Conservation (phyloP, 92 coral and sea anemone genomes). For the Zoanthus sociatus region DNA sequence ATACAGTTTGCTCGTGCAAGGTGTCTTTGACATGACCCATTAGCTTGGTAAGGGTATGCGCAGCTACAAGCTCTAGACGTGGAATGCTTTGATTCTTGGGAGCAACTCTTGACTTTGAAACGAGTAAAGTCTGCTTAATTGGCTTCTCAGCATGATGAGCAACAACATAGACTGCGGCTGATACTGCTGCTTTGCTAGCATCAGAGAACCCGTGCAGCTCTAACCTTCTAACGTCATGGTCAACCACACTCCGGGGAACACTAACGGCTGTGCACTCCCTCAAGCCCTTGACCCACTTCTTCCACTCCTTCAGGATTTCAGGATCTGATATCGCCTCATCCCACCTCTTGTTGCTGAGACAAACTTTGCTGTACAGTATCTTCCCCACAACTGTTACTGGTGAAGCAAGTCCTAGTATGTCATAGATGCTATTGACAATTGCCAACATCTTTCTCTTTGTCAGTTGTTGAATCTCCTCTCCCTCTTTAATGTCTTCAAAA, state of each 20-base stretch:
- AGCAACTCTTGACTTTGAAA: slow-evolving; percentile 67
- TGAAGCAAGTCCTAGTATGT: slow-evolving; percentile 4
- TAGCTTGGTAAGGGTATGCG: too few species aligned
- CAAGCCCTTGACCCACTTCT: slow-evolving; percentile 48
- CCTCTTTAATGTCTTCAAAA: not conserved
- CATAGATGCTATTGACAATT: not conserved
- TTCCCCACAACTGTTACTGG: not conserved
- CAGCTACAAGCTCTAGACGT: not conserved
- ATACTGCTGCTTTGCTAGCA: slow-evolving; percentile 66
- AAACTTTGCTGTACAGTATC: slow-evolving; percentile 50
- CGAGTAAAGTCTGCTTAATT: slow-evolving; percentile 57
- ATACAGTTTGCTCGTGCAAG: not conserved
- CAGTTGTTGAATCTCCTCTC: slow-evolving; percentile 32
- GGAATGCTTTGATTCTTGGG: slow-evolving; percentile 46
- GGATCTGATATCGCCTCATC: slow-evolving; percentile 59
- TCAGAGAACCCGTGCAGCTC: slow-evolving; percentile 69
- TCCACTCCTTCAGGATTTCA: slow-evolving; percentile 56
- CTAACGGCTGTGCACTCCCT: slow-evolving; percentile 34
- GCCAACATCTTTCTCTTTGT: slow-evolving; percentile 13
- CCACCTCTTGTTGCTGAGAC: slow-evolving; percentile 57
- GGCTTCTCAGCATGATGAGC: not conserved
- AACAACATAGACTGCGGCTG: slow-evolving; percentile 26
- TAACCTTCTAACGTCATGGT: not conserved
- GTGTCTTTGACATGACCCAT: too few species aligned
- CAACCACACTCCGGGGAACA: slow-evolving; percentile 72